Percentiles rank a stretch among this genome's conserved stretches.
These are phyloP conservation scores for Ammospiza nelsoni DNA, from an alignment of 2,113 vertebrate species.

Conservation along the genomic window DNA sequence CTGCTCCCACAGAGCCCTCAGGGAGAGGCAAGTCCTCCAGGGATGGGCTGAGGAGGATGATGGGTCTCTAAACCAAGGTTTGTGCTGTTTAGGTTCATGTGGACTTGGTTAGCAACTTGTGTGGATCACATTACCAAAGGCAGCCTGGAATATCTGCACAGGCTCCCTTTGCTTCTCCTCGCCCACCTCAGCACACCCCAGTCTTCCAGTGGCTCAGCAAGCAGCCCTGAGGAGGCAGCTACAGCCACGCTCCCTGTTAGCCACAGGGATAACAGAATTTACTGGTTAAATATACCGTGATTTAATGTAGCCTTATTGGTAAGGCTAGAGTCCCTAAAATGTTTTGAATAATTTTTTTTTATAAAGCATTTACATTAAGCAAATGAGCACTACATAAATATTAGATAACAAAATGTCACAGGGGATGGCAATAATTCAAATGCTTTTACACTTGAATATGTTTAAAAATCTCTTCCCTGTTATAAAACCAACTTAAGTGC, in stretches of 20 bases:
- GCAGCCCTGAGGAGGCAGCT: neutral
- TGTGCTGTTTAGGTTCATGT: neutral
- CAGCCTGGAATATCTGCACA: neutral
- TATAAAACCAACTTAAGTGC: neutral
- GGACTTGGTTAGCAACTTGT: neutral
- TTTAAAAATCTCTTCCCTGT: neutral
- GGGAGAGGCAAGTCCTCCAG: neutral
- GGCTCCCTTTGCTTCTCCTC: neutral
- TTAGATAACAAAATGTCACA: neutral
- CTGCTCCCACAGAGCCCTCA: neutral
- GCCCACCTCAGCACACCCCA: rapidly evolving
- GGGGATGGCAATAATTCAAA: neutral
- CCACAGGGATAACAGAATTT: neutral
- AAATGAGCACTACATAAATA: neutral
- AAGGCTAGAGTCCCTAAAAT: neutral
- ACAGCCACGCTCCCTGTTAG: neutral
- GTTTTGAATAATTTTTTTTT: neutral
- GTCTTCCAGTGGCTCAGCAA: neutral
- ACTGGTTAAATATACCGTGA: neutral
- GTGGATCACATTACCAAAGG: neutral
- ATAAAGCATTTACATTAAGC: neutral
- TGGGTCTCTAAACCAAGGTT: neutral
- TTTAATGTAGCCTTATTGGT: neutral
- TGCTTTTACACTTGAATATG: neutral
- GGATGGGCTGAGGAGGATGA: neutral